Percentiles rank a stretch among this genome's conserved stretches.
Evolutionary conservation across 2,797 vertebrate species (phyloP).

Genomic region (Ctenopoma kingsleyae): DNA sequence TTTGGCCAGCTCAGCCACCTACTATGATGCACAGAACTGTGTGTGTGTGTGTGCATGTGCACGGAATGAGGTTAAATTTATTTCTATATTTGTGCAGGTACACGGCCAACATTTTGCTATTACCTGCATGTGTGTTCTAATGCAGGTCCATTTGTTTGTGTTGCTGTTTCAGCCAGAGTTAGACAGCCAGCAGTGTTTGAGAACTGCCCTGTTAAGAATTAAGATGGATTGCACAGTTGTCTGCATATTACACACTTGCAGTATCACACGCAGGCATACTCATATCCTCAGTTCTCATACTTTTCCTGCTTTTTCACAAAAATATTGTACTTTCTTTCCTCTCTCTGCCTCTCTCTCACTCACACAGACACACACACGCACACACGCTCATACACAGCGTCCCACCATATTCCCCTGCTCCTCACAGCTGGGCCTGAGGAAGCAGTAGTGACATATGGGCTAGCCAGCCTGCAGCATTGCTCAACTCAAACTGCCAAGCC

Average conservation of each 20-base stretch:
- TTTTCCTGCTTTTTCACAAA: background rate
- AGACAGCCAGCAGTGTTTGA: constrained; percentile 63
- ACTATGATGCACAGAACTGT: background rate
- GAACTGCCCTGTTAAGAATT: constrained; percentile 65
- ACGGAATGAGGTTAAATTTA: constrained; percentile 9
- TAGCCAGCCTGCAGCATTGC: constrained; percentile 68
- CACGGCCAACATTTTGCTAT: constrained; percentile 16
- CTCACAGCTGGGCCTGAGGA: constrained; percentile 76
- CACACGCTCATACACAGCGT: background rate
- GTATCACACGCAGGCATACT: constrained; percentile 6
- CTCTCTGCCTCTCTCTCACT: no score
- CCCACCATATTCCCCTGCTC: constrained; percentile 51
- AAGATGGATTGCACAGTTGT: constrained; percentile 72
- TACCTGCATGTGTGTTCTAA: constrained; percentile 14
- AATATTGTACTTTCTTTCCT: background rate
- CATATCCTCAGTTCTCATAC: constrained; percentile 15
- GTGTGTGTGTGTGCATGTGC: constrained; percentile 9
- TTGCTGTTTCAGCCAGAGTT: constrained; percentile 25
- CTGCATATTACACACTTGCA: constrained; percentile 30
- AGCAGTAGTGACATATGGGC: constrained; percentile 73
- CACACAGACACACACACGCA: constrained; percentile 9
- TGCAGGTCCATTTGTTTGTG: constrained; percentile 21
- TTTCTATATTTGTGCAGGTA: constrained; percentile 40
- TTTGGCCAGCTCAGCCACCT: constrained; percentile 37
- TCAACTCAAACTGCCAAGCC: constrained; percentile 68